Evolutionary conservation across 2,888 invertebrate genomes (phyloP), one percentile per base, ranked within the genome.

Genomic region (Athalia cordata): DNA sequence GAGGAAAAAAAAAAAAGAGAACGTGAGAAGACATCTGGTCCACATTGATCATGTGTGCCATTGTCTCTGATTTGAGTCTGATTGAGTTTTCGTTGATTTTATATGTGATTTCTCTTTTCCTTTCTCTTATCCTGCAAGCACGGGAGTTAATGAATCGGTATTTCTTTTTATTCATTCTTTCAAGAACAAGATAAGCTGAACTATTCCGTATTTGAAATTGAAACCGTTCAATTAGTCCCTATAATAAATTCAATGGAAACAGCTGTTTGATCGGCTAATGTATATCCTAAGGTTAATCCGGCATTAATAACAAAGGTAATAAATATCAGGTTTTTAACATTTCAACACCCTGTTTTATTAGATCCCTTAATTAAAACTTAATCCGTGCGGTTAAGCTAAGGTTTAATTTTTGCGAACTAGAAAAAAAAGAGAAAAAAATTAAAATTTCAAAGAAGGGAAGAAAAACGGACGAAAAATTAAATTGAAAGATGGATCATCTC

Each of bases 11-110:
- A 62, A 15, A 59, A 66, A 49, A 70, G 86, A 88, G 88, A 87
- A 86, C 87, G 87, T 86, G 86, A 86, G 86, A 87, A 87, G 87
- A 86, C 87, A 89, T 88, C 89, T 88, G 88, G 87, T 57, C 62
- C 55, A 47, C 29, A 43, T 45, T 47, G 9, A n/a, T 6, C 55
- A 11, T n/a, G n/a, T 47, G 59, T 8, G 43, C 7, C n/a, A 47
- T 57, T 47, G 47, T 59, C n/a, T 57, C 57, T 47, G 47, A 72
- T n/a, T 72, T 47, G 13, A 7, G n/a, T 7, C 4, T 55, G 11
- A 11, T 55, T 55, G 55, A 7, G 55, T 11, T 55, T 11, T 55
- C n/a, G 5, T 55, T 55, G 3, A 55, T 55, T 0, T n/a, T 9
- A 7, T 55, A 55, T 2, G 0, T 29, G 29, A 0, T 29, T 29